Evolutionary conservation across 2,888 invertebrate species (phyloP), one percentile per base, ranked within the genome.

Genomic region (Thereva unica): DNA sequence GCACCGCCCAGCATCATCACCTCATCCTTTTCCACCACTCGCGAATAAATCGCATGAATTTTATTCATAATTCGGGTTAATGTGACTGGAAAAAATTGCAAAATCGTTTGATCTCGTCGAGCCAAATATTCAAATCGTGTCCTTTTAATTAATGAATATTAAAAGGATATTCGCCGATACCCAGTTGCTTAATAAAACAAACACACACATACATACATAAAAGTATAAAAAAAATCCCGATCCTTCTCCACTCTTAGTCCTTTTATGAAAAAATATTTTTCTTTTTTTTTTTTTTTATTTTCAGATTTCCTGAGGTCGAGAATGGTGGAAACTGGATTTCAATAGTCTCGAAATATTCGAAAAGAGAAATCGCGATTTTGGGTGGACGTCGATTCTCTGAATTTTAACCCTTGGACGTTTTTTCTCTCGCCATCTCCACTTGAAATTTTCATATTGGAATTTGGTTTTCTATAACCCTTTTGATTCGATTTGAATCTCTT

Each of bases 121-220:
- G 38, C 54, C 53, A 38, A 64, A 64, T 64, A 64, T 64, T 64
- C 54, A 64, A 64, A 64, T 54, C 55, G 54, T n/a, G 47, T 54
- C 40, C 10, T 40, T 64, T 64, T 54, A 64, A 64, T 64, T 64
- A 64, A 64, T 55, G 64, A 64, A 64, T 64, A 64, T 64, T 64
- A 54, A 64, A 55, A 45, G 55, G 55, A 55, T 45, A 47, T 52
- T 64, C 54, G 47, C 64, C 54, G 50, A 61, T 61, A 45, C 44
- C 44, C 56, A 42, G 42, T 35, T 35, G 44, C 42, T 37, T 47
- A 34, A 9, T 9, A 23, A 23, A 23, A 23, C 23, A 23, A 23
- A 23, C 23, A 23, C 23, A 23, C 23, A 23, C 23, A 23, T 2
- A 23, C 23, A 23, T 2, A 23, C 23, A 23, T 2, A 23, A 23